Evolutionary conservation across 1,140 invertebrate genomes (phyloP).

Genomic region (Tetramorium parvispinum): DNA sequence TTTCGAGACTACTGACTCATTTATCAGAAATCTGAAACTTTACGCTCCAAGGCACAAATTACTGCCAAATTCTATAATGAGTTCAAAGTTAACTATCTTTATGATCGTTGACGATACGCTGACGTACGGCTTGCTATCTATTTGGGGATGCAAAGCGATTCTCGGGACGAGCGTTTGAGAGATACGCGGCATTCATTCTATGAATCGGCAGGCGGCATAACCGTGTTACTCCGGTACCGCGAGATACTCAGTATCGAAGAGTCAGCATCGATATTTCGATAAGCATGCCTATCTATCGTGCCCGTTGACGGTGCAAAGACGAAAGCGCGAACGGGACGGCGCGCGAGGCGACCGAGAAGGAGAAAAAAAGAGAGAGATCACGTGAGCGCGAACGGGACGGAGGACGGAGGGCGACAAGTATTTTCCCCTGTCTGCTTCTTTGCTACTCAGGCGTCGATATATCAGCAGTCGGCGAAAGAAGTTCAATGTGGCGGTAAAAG

Average conservation of each 20-base stretch:
- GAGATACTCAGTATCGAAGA: slow-evolving; percentile 2
- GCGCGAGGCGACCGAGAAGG: not conserved
- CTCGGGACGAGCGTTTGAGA: not conserved
- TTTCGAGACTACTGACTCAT: not conserved
- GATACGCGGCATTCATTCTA: not conserved
- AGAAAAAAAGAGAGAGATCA: not conserved
- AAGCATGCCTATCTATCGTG: slow-evolving; percentile 7
- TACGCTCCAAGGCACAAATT: not conserved
- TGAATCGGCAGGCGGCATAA: not conserved
- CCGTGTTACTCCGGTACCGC: not conserved
- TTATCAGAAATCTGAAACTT: not conserved
- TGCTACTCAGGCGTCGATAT: slow-evolving; percentile 65
- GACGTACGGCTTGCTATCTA: not conserved
- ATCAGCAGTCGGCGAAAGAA: slow-evolving; percentile 74
- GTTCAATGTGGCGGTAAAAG: slow-evolving; percentile 69
- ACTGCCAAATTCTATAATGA: not conserved
- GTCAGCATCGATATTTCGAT: not conserved
- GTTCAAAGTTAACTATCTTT: not conserved
- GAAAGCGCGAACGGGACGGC: not conserved
- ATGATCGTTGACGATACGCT: not conserved
- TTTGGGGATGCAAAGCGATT: not conserved
- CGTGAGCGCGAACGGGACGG: slow-evolving; percentile 3
- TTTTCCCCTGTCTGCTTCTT: slow-evolving; percentile 34
- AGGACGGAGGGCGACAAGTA: slow-evolving; percentile 39
- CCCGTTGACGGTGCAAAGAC: not conserved